Base-by-base conservation (phyloP, 2,888 invertebrate species). In the Boloria euphrosyne region DNA sequence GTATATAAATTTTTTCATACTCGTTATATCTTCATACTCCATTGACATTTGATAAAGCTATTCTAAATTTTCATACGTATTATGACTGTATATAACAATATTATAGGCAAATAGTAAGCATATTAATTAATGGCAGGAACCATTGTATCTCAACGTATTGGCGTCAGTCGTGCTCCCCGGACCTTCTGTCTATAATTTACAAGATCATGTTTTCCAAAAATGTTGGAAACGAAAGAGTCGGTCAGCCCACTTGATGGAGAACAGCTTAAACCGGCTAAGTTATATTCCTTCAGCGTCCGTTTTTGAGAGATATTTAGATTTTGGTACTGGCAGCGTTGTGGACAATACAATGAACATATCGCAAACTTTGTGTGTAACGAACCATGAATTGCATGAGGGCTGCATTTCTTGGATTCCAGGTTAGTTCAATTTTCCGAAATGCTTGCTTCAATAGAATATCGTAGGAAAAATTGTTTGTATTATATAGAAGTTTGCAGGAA, bases 331-430 rank as follows among this genome's bases (percentile, higher is more conserved):
- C 49, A 87, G 86, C 73, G 79, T 83, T 13, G 68, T 59, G 0
- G 85, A 92, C 67, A 69, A 86, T 0, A 89, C 89, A 0, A 76
- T 79, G 68, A 92, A 92, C 72, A 88, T 91, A 74, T 89, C 92
- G 1, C 89, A 92, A 71, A 89, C 87, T 13, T 70, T 92, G 54
- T 87, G 89, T 65, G 86, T 92, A 0, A 91, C 90, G 2, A 92
- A 92, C 75, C 92, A 92, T 71, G 82, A 83, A 55, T 76, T 78
- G n/a, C 80, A 81, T 27, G 90, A 90, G 17, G 90, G 89, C 0
- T 86, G 81, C 64, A 85, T 92, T 58, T 86, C 87, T 62, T 92
- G 92, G 92, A 74, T 88, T 68, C 80, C 88, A 85, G 92, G 92
- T 90, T 27, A 59, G 71, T 65, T 7, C 51, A 22, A 16, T 44